Base-by-base conservation (phyloP, 2,797 vertebrate species). In the Trichosurus vulpecula region DNA sequence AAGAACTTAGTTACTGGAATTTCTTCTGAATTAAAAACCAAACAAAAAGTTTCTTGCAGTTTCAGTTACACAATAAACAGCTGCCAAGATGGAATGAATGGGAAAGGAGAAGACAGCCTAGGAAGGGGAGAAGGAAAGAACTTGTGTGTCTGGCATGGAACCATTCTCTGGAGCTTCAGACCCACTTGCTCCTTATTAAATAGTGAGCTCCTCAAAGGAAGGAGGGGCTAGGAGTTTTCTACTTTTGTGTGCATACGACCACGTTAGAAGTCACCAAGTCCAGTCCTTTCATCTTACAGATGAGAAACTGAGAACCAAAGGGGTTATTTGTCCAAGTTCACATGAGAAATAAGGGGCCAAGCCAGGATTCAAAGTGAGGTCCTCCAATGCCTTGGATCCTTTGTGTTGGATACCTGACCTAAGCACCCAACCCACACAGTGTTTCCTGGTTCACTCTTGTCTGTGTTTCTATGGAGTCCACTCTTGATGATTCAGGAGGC, bases 1-100 rank as follows among this genome's bases (percentile, higher is more conserved):
- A 52, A 56, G 95, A 96, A 90, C 55, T 1, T 25, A 97, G 61
- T 97, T 98, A 96, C 96, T 96, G 98, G 96, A 96, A 94, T 94
- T 98, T 96, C 89, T 98, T 96, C 94, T 95, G 94, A 97, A 96
- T 93, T 91, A 96, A 96, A 95, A 97, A 97, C 95, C 94, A 98
- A 92, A 55, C 91, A 94, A 97, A 98, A 91, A 97, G 93, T 97
- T 97, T 97, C 91, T 96, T 98, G 97, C 0, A 95, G 97, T 98
- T 98, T 98, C 93, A 95, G 92, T 97, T 97, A 96, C 97, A 98
- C 93, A 96, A 96, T 95, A 95, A 91, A 52, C 92, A 90, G 35
- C 89, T 96, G 94, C 96, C 97, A 57, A 97, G 95, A 91, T 52
- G 96, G 93, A 96, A 56, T 96, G 97, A 97, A 97, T 97, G 95